Evolutionary conservation across 2,888 invertebrate species (phyloP).

Genomic region (Stenolophus ochropezus): DNA sequence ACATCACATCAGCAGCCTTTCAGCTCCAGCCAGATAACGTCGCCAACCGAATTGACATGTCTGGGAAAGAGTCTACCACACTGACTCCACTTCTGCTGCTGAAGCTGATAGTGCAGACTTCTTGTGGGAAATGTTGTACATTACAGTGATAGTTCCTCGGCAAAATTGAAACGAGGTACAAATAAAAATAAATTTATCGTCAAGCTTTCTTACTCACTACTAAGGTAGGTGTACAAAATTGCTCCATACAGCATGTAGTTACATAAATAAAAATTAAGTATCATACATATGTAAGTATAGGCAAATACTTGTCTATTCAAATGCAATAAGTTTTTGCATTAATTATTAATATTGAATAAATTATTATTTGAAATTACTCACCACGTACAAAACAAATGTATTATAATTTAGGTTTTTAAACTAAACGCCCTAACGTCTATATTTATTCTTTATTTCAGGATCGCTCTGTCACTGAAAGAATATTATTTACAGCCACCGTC

Average conservation of each 20-base stretch:
- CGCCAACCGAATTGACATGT: constrained; percentile 35
- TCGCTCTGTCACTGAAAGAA: no score
- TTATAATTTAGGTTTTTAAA: no score
- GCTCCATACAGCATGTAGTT: background rate
- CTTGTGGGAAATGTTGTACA: background rate
- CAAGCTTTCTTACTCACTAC: background rate
- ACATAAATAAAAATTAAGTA: background rate
- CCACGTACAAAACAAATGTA: no score
- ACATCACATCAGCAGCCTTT: constrained; percentile 30
- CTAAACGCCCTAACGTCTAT: no score
- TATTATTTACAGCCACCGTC: no score
- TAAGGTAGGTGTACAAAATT: background rate
- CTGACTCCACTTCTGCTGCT: background rate
- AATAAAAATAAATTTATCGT: background rate
- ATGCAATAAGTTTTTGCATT: no score
- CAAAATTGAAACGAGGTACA: background rate
- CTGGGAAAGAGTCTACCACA: background rate
- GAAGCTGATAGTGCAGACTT: background rate
- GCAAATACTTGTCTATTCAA: no score
- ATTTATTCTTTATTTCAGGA: no score
- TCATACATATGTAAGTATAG: no score
- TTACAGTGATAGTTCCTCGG: background rate
- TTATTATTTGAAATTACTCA: no score
- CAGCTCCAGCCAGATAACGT: constrained; percentile 30
- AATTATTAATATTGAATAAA: no score